phyloP scores from a whole-genome alignment of 1,140 invertebrate genomes.

The Carposina sasakii region DNA sequence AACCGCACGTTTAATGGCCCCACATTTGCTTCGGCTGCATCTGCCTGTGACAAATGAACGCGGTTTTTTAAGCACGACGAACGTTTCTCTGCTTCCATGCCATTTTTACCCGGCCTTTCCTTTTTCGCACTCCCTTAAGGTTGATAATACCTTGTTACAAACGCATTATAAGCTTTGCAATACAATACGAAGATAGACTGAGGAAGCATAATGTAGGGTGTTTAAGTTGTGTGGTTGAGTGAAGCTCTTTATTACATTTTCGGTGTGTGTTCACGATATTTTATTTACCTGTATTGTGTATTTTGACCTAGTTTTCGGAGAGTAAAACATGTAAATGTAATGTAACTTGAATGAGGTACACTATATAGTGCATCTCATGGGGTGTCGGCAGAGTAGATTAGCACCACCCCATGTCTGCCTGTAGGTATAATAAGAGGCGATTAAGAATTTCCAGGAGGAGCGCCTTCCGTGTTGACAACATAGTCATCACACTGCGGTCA shows the following conservation, averaged over 20 bases:
- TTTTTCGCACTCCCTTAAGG: constrained; percentile 3
- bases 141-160: constrained; percentile 1
- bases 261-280: no score
- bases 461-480: no score
- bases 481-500: no score
- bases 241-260: constrained; percentile 33
- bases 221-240: constrained; percentile 47
- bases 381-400: no score
- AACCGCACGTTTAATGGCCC: constrained; percentile 25
- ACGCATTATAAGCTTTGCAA: constrained; percentile 18
- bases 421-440: no score
- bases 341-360: no score
- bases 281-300: no score
- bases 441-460: no score
- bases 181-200: constrained; percentile 36
- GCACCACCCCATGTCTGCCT: no score
- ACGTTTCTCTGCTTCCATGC: constrained; percentile 22
- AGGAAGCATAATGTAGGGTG: constrained; percentile 40
- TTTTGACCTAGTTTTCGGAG: no score
- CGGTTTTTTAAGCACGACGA: constrained; percentile 59
- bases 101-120: neutral
- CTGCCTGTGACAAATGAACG: constrained; percentile 61
- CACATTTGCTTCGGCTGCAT: constrained; percentile 51
- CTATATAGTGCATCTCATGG: no score
- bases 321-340: no score